Percentiles rank a stretch among this genome's conserved stretches.
Conservation (phyloP, 2,888 invertebrate species). For the Eupithecia tripunctaria region DNA sequence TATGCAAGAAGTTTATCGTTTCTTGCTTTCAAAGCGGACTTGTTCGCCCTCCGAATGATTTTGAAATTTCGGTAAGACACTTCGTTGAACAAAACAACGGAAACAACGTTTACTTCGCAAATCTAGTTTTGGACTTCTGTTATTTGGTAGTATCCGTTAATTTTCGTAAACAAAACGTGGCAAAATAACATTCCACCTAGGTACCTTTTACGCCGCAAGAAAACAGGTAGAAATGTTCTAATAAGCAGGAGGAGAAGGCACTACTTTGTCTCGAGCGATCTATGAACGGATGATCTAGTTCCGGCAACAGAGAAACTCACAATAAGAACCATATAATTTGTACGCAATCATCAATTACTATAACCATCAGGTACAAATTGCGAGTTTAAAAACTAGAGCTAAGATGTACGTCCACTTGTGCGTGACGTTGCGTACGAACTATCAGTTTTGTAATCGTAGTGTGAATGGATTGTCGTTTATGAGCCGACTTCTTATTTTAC, state of each 20-base stretch:
- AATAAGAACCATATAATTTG: slow-evolving; percentile 51
- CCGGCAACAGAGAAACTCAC: slow-evolving; percentile 41
- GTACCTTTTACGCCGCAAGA: neutral
- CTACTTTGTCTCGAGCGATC: neutral
- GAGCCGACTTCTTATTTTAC: slow-evolving; percentile 5
- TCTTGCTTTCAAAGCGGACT: neutral
- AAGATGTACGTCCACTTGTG: slow-evolving; percentile 18
- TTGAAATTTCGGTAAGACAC: neutral
- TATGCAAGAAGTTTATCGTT: no score
- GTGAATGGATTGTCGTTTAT: slow-evolving; percentile 3
- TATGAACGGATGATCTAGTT: slow-evolving; percentile 25
- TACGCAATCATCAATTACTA: slow-evolving; percentile 56
- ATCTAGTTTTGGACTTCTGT: neutral
- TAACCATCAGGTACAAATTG: slow-evolving; percentile 46
- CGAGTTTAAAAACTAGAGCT: slow-evolving; percentile 37
- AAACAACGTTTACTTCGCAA: neutral
- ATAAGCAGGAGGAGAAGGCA: neutral
- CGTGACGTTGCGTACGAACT: slow-evolving; percentile 9
- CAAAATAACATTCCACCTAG: neutral
- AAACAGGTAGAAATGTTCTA: neutral
- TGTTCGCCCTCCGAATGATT: no score
- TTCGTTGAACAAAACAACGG: no score
- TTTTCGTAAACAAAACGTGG: neutral
- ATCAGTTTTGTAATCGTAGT: neutral
- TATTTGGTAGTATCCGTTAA: neutral